Conservation (phyloP, 2,888 invertebrate species). For the Drosophila stalkeri region DNA sequence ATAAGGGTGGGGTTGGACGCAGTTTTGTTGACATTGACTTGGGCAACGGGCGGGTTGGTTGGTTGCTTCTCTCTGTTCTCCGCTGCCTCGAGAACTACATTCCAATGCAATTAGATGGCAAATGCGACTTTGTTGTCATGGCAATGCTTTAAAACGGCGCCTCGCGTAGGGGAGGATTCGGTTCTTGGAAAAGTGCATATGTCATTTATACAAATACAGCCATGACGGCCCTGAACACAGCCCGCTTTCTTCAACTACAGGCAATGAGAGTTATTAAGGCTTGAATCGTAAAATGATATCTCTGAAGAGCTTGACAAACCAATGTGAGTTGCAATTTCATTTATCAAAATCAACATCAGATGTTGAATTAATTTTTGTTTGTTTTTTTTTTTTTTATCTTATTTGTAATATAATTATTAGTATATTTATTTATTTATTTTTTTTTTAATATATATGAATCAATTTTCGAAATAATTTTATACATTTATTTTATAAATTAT, state of each 20-base stretch:
- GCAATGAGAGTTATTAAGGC: neutral
- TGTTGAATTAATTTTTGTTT: neutral
- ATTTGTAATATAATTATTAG: neutral
- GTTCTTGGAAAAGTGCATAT: slow-evolving; percentile 68
- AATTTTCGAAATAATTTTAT: neutral
- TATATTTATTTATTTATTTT: neutral
- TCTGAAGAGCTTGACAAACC: slow-evolving; percentile 29
- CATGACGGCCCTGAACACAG: neutral
- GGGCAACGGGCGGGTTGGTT: slow-evolving; percentile 51
- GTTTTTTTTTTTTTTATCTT: neutral
- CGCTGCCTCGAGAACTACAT: slow-evolving; percentile 55
- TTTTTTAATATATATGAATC: neutral
- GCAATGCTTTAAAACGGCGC: slow-evolving; percentile 37
- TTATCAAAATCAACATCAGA: neutral
- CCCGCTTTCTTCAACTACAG: slow-evolving; percentile 22
- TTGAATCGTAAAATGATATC: slow-evolving; percentile 11
- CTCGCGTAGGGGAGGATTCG: slow-evolving; percentile 66
- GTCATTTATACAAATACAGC: slow-evolving; percentile 30
- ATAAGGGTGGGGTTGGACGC: slow-evolving; percentile 61
- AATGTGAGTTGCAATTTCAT: neutral
- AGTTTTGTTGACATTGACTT: slow-evolving; percentile 74
- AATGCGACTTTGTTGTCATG: slow-evolving; percentile 56
- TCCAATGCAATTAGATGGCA: slow-evolving; percentile 71
- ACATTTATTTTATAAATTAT: neutral
- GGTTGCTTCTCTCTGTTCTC: slow-evolving; percentile 8